Evolutionary conservation across 2,113 vertebrate species (phyloP).

Genomic region (Struthio camelus): DNA sequence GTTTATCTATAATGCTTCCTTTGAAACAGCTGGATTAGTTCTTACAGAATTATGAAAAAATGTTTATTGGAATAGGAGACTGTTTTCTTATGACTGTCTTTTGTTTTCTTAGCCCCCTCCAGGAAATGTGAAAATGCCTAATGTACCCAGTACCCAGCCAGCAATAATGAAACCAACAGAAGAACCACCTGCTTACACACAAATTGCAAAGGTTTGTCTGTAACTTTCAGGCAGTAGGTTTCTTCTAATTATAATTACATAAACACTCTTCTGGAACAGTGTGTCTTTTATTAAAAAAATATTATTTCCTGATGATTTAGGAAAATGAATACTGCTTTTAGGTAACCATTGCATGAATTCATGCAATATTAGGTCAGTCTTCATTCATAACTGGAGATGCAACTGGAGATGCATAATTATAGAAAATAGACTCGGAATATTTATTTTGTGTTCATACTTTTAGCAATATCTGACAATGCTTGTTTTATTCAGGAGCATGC

Average conservation of each 20-base stretch:
- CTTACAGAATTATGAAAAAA: not conserved
- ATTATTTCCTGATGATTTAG: not conserved
- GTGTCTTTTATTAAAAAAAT: not conserved
- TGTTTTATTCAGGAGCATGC: slow-evolving; percentile 83
- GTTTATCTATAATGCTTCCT: not conserved
- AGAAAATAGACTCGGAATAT: not conserved
- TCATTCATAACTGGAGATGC: not conserved
- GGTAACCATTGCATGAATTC: not conserved
- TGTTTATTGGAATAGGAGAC: not conserved
- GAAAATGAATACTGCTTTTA: not conserved
- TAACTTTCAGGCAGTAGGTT: not conserved
- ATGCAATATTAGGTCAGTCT: not conserved
- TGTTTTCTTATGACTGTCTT: not conserved
- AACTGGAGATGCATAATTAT: not conserved
- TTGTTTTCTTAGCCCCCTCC: slow-evolving; percentile 79
- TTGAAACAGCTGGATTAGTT: not conserved
- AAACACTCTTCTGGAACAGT: not conserved
- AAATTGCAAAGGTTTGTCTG: slow-evolving; percentile 81
- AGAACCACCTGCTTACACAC: slow-evolving; percentile 90
- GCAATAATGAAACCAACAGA: slow-evolving; percentile 99
- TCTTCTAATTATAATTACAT: not conserved
- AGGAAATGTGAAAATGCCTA: slow-evolving; percentile 81
- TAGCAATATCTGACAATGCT: not conserved
- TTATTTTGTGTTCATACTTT: not conserved
- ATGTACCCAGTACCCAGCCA: slow-evolving; percentile 87